Evolutionary conservation across 2,797 vertebrate genomes (phyloP).

Genomic region (Pygocentrus nattereri): DNA sequence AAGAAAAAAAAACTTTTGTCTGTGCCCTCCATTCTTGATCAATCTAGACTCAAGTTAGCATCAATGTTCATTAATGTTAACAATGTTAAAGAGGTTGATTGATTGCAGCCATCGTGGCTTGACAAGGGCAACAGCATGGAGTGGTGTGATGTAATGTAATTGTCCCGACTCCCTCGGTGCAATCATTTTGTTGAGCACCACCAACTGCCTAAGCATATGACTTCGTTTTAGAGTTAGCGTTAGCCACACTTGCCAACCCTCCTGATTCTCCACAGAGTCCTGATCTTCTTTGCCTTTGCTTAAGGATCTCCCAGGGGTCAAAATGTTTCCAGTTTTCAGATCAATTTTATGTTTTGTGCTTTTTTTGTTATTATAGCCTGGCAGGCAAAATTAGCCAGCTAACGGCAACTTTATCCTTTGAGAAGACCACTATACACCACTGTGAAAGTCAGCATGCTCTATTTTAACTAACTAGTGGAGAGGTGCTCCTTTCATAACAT

Average conservation of each 20-base stretch:
- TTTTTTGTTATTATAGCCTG: no score
- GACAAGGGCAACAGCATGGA: constrained; percentile 44
- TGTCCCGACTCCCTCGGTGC: background rate
- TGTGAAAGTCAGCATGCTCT: background rate
- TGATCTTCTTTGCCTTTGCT: background rate
- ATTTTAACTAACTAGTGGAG: background rate
- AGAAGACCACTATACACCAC: background rate
- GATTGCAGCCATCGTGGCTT: constrained; percentile 21
- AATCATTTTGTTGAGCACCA: background rate
- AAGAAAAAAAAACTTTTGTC: background rate
- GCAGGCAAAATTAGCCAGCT: no score
- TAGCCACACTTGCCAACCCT: constrained; percentile 12
- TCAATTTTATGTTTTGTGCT: no score
- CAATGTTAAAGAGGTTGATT: constrained; percentile 37
- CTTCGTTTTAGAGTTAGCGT: background rate
- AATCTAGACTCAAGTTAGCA: background rate
- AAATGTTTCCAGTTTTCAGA: no score
- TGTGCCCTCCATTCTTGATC: background rate
- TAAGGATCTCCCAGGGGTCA: background rate
- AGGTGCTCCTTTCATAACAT: background rate
- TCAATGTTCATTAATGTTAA: constrained; percentile 13
- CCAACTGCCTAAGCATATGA: background rate
- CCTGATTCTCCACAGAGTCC: background rate
- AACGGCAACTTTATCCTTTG: background rate
- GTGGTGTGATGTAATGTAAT: constrained; percentile 1